Evolutionary conservation across 2,797 vertebrate species (phyloP), one percentile per base, ranked within the genome.

Genomic region (Hemibagrus guttatus): DNA sequence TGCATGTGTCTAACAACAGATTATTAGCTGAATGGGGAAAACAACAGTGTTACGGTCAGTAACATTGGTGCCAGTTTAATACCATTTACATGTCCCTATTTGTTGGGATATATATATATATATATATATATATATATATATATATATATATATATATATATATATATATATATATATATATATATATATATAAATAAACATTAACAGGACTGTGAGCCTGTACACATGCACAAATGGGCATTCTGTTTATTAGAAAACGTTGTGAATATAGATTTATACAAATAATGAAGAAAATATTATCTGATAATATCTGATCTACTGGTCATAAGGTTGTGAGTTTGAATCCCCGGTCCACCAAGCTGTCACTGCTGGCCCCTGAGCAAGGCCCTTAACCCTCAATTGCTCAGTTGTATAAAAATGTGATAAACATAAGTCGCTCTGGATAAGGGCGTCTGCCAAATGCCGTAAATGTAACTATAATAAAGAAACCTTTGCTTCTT

Each of bases 11-110:
- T 66, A 69, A 86, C n/a, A 46, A n/a, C 68, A 71, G 52, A 64
- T 83, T 42, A 87, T 78, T 49, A 64, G 63, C 76, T 76, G 68
- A 80, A 82, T 66, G 75, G 49, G 64, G 63, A 58, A 39, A 81
- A 80, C 78, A 78, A 80, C 42, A 74, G 71, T 79, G 59, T 54
- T 81, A 72, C 78, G 35, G 52, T 49, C 61, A 82, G 21, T 31
- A 82, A 64, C 42, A 66, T 3, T 31, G 42, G 61, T 64, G 35
- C 58, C 59, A 64, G 4, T n/a, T 63, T 81, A 49, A 81, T 1
- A 23, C 8, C 58, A 26, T 23, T 39, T 80, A 79, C 46, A 80
- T 31, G 12, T 80, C 26, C 63, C 59, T 63, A 16, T 49, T 81
- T 64, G 7, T 12, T 66, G 42, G n/a, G 42, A 52, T 52, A 66